Evolutionary conservation across 2,113 vertebrate species (phyloP).

Genomic region (Brienomyrus longianalis): DNA sequence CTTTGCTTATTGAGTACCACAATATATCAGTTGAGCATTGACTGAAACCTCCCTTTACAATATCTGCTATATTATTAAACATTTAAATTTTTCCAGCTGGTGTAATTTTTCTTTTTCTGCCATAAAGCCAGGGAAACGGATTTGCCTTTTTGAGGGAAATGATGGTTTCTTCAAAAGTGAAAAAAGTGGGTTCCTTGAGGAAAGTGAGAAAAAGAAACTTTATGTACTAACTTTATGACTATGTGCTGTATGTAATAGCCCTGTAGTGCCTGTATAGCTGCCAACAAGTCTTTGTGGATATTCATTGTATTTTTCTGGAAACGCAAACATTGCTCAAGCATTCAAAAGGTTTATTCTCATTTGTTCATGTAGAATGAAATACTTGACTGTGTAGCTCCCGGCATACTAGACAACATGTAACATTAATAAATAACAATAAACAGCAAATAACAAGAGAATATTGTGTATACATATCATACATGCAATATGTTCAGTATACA

Average conservation of each 20-base stretch:
- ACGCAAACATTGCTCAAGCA: not conserved
- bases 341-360: not conserved
- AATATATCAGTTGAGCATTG: not conserved
- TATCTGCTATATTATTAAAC: not conserved
- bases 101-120: not conserved
- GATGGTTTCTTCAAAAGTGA: not conserved
- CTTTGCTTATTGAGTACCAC: not conserved
- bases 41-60: not conserved
- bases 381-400: not conserved
- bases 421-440: not conserved
- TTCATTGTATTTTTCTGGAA: not conserved
- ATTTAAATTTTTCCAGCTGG: not conserved
- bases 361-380: not conserved
- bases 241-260: not conserved
- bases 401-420: not conserved
- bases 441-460: not conserved
- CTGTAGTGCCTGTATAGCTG: not conserved
- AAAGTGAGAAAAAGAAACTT: not conserved
- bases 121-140: not conserved
- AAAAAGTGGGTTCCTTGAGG: not conserved
- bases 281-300: not conserved
- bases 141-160: not conserved
- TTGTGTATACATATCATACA: not conserved
- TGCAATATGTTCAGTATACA: not conserved
- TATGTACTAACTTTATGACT: not conserved